Evolutionary conservation across 2,888 invertebrate species (phyloP).

Genomic region (Furcula furcula): DNA sequence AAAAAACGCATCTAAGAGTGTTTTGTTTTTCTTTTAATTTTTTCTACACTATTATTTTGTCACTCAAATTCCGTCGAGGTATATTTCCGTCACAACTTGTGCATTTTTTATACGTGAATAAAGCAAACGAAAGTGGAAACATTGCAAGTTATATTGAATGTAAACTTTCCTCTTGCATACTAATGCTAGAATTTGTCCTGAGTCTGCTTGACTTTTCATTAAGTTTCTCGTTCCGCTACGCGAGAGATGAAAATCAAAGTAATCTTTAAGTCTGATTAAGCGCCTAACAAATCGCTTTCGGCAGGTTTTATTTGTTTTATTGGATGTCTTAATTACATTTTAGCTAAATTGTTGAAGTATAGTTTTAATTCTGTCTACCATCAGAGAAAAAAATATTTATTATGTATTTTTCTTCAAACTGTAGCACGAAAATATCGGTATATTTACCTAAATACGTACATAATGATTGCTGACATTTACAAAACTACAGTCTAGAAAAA

Average conservation of each 20-base stretch:
- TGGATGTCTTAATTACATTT: slow-evolving; percentile 4
- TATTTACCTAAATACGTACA: too few relatives aligned
- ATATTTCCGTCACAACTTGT: slow-evolving; percentile 21
- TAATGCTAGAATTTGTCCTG: slow-evolving; percentile 76
- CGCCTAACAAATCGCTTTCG: slow-evolving; percentile 54
- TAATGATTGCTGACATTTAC: slow-evolving; percentile 6
- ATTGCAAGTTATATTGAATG: slow-evolving; percentile 75
- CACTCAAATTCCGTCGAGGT: too few relatives aligned
- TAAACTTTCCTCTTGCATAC: slow-evolving; percentile 79
- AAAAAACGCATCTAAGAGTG: background rate
- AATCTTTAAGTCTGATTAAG: slow-evolving; percentile 72
- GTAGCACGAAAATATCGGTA: too few relatives aligned
- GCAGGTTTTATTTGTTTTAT: slow-evolving; percentile 47
- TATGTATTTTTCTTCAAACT: too few relatives aligned
- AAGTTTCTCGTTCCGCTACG: slow-evolving; percentile 68
- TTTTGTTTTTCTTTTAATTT: background rate
- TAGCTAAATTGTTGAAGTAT: too few relatives aligned
- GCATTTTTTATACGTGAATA: slow-evolving; percentile 60
- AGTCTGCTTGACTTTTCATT: slow-evolving; percentile 79
- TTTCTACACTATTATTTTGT: background rate
- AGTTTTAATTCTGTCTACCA: too few relatives aligned
- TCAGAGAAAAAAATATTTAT: too few relatives aligned
- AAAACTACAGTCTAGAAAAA: background rate
- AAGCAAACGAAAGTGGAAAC: slow-evolving; percentile 71
- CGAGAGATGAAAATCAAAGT: slow-evolving; percentile 73